Base-by-base conservation (phyloP, 2,797 vertebrate species). In the Dallia pectoralis region DNA sequence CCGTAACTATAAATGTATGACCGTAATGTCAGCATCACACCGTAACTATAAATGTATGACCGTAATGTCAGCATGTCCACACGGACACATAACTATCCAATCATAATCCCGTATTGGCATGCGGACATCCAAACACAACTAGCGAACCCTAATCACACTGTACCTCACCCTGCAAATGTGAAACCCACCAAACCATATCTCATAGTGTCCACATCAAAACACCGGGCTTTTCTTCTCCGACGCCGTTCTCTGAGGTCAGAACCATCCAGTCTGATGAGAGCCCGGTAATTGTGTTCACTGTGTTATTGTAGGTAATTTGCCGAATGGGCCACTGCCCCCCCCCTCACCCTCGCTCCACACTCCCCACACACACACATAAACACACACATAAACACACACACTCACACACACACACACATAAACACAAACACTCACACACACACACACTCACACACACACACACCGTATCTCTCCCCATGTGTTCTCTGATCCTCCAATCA, bases 221-320 rank as follows among this genome's bases (percentile, higher is more conserved):
- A 90, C 76, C 1, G 66, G 33, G 62, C 79, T 76, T 74, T 82
- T 83, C 74, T 82, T 83, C 74, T 77, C 77, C 83, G 81, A 84
- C 79, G 81, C 69, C 67, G 76, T 81, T 85, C 79, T 29, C 44
- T 47, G 68, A 86, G 89, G 87, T 89, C 87, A 87, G 88, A 44
- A 44, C 87, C 84, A 82, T 87, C 73, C 87, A 22, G 77, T 83
- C 84, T 77, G 85, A 91, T 80, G 88, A 87, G 83, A 86, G 84
- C 82, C 89, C 82, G 87, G 78, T 87, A 77, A 75, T 85, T 87
- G 82, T 77, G 61, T 76, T 84, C 84, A 87, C 84, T 79, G 81
- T 86, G 87, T 91, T 86, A 88, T 89, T 78, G 79, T 80, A 87
- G 86, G 87, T 91, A 81, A 89, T 92, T 91, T 89, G 85, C 84